Conservation (phyloP, 2,113 vertebrate genomes). For the Podiceps cristatus region DNA sequence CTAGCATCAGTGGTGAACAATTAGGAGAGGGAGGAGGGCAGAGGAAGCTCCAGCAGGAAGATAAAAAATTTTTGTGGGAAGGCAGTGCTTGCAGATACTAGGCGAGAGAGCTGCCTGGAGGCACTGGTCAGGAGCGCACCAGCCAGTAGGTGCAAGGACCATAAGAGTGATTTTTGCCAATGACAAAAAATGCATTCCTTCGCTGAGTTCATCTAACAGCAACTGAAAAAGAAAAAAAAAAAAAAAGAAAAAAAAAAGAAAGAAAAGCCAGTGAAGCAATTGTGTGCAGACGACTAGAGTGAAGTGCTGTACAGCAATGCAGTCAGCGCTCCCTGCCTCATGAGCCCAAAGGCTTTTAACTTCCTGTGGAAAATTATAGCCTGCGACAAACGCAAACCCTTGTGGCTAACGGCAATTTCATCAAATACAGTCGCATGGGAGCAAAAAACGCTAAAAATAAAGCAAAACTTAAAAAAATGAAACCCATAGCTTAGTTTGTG, state of each 20-base stretch:
- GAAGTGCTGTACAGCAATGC: rapidly evolving
- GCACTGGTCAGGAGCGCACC: not conserved
- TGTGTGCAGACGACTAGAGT: rapidly evolving
- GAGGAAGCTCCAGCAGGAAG: not conserved
- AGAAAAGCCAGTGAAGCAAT: not conserved
- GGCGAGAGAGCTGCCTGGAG: not conserved
- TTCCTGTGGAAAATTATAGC: not conserved
- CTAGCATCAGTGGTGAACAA: not conserved
- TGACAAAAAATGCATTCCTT: too few relatives aligned
- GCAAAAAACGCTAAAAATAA: not conserved
- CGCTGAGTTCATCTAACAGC: rapidly evolving
- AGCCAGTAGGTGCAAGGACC: not conserved
- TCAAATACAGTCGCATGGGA: not conserved
- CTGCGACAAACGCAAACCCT: not conserved
- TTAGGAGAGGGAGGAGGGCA: not conserved
- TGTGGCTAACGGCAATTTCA: not conserved
- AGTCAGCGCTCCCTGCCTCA: not conserved
- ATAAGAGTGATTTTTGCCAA: too few relatives aligned
- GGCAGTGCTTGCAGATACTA: not conserved
- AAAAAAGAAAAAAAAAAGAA: too few relatives aligned
- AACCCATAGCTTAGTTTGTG: not conserved
- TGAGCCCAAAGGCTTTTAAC: not conserved
- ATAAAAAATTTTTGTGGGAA: not conserved
- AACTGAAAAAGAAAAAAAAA: too few relatives aligned
- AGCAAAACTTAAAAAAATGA: not conserved